Conservation (phyloP, 2,797 vertebrate genomes). For the Hybognathus amarus region DNA sequence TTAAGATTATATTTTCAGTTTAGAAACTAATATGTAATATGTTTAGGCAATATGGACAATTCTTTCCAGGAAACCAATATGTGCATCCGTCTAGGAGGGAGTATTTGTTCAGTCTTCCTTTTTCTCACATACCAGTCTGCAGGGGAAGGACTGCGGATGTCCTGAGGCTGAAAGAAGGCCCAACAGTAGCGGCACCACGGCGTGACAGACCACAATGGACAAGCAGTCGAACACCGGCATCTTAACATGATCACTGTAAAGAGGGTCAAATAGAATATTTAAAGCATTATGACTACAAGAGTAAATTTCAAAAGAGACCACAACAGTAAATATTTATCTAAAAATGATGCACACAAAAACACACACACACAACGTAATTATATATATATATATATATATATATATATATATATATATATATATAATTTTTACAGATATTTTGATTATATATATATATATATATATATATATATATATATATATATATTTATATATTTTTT, state of each 20-base stretch:
- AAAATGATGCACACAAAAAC: background rate
- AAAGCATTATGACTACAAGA: background rate
- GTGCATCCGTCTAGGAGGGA: background rate
- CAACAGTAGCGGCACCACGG: conserved; percentile 63
- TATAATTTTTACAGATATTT: too few species aligned
- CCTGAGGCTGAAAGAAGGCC: conserved; percentile 58
- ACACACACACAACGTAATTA: too few species aligned
- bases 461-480: too few species aligned
- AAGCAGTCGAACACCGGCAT: conserved; percentile 71
- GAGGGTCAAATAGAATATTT: background rate
- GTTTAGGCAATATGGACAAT: background rate
- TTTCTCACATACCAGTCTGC: conserved; percentile 71
- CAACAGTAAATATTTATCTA: background rate
- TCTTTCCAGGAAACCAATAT: background rate
- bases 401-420: too few species aligned
- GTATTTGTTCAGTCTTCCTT: background rate
- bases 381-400: too few species aligned
- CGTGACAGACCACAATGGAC: conserved; percentile 63
- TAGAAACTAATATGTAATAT: background rate
- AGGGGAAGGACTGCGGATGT: conserved; percentile 65
- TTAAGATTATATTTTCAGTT: background rate
- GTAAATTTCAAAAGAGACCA: background rate
- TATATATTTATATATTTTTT: too few species aligned
- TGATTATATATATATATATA: too few species aligned
- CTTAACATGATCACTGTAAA: conserved; percentile 77